Base-by-base conservation (phyloP, 2,888 invertebrate genomes). In the Melanostoma mellinum region DNA sequence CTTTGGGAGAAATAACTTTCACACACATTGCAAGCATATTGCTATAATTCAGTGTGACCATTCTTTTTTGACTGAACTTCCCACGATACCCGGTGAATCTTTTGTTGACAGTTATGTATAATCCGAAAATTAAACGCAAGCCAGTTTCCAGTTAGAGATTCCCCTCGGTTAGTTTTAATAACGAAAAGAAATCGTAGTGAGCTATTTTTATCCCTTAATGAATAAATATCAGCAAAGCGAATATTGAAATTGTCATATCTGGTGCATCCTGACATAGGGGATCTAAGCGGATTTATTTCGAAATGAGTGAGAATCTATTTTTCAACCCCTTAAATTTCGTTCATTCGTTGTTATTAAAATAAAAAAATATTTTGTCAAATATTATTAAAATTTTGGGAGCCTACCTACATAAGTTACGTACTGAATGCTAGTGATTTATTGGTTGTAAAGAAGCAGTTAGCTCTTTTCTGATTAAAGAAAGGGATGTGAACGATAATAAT, bases 111-210 rank as follows among this genome's bases (percentile, higher is more conserved):
- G 6, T 36, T 1, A 6, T 6, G n/a, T 32, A 38, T 84, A 84
- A 84, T 84, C 84, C 79, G 60, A 67, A 84, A 79, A 84, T 84
- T 79, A 79, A 79, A 84, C 79, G 84, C 84, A 58, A 78, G 46
- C 56, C 8, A 50, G 72, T 40, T 69, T 73, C 10, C 63, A 53
- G 35, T 33, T 46, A 32, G 55, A 44, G 63, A 33, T 56, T 69
- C 55, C 68, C 77, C 52, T 52, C 8, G 20, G 32, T 6, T 44
- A 42, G n/a, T 38, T 8, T 40, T 33, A 36, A 71, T 44, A 52
- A 44, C 4, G 9, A 60, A 74, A 61, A 40, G 4, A 56, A 60
- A 56, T 65, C 44, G 44, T 38, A 56, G 8, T 52, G n/a, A 61
- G 42, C 8, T 35, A 61, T 50, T 33, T 55, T 55, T 55, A 63